These are phyloP conservation scores for Willisornis vidua DNA, from an alignment of 2,113 vertebrate species.

Conservation along the genomic window DNA sequence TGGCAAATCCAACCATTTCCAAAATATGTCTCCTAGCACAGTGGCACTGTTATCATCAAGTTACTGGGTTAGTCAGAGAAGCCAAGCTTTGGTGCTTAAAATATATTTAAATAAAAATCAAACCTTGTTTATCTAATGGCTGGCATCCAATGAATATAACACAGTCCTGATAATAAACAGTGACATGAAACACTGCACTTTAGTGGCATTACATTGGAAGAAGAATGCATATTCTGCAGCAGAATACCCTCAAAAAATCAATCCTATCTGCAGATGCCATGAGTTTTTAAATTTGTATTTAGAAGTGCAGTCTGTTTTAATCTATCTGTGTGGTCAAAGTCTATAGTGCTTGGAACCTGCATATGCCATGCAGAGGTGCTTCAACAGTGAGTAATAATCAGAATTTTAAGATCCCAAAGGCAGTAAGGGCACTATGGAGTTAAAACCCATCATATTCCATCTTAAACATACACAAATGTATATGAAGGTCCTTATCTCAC, in stretches of 20 bases:
- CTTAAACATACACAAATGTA: not conserved
- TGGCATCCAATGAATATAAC: constrained; percentile 43
- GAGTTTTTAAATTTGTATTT: not conserved
- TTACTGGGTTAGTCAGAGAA: constrained; percentile 33
- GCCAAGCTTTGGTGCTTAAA: constrained; percentile 34
- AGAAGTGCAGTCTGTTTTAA: not conserved
- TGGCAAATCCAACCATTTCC: not conserved
- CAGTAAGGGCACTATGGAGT: not conserved
- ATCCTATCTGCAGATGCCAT: not conserved
- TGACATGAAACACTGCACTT: constrained; percentile 44
- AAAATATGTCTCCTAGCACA: not conserved
- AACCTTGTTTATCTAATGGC: constrained; percentile 53
- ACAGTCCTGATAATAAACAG: constrained; percentile 51
- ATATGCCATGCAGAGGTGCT: not conserved
- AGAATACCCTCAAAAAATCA: not conserved
- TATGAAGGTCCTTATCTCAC: not conserved
- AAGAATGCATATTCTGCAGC: not conserved
- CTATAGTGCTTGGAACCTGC: not conserved
- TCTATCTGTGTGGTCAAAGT: not conserved
- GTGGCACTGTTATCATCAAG: not conserved
- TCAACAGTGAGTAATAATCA: not conserved
- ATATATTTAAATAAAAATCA: constrained; percentile 25
- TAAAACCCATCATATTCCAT: not conserved
- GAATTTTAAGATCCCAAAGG: not conserved
- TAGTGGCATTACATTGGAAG: not conserved